phyloP scores from a whole-genome alignment of 2,888 invertebrate genomes.

The Toxonevra muliebris region DNA sequence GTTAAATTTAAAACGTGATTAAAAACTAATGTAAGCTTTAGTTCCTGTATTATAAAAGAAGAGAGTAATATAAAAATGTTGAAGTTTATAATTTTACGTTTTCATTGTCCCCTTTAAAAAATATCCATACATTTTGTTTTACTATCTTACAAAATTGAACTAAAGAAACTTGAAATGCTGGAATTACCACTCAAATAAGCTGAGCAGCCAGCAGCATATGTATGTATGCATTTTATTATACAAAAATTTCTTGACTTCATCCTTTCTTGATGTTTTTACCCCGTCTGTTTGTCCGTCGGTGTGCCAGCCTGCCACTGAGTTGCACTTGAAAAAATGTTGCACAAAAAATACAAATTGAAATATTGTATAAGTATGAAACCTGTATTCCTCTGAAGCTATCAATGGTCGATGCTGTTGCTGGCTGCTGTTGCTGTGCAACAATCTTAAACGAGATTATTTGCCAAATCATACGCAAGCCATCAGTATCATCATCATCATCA shows the following conservation, averaged over 20 bases:
- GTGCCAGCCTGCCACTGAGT: constrained; percentile 22
- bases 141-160: too few relatives aligned
- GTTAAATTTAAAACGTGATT: too few relatives aligned
- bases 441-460: constrained; percentile 38
- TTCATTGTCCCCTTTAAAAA: too few relatives aligned
- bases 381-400: constrained; percentile 14
- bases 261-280: neutral
- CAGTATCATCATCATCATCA: constrained; percentile 18
- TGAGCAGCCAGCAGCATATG: too few relatives aligned
- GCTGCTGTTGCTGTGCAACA: constrained; percentile 39
- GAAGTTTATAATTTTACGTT: too few relatives aligned
- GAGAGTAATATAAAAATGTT: constrained; percentile 20
- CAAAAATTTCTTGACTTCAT: too few relatives aligned
- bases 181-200: constrained; percentile 45
- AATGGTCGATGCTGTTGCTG: constrained; percentile 29
- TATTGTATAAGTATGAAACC: too few relatives aligned
- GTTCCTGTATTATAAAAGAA: neutral
- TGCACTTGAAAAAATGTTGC: constrained; percentile 25
- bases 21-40: neutral
- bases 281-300: constrained; percentile 36
- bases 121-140: neutral
- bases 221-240: too few relatives aligned
- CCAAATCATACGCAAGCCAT: constrained; percentile 29
- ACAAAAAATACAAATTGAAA: neutral
- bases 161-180: constrained; percentile 55